Percentiles rank a stretch among this genome's conserved stretches.
Evolutionary conservation across 2,888 invertebrate genomes (phyloP).

Genomic region (Eristalis pertinax): DNA sequence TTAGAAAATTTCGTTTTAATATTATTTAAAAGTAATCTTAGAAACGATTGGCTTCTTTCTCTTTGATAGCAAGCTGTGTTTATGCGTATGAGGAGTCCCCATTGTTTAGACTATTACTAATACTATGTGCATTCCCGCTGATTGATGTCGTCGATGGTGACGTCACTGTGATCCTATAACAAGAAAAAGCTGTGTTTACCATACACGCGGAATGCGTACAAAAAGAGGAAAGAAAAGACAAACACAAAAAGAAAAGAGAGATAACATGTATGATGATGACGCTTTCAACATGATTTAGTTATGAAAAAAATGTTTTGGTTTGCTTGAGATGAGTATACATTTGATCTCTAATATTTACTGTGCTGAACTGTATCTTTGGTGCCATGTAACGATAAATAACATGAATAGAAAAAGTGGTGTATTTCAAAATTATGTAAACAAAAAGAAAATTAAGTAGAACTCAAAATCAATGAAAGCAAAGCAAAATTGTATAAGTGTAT

Average conservation of each 20-base stretch:
- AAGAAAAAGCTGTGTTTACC: constrained; percentile 80
- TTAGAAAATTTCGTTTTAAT: constrained; percentile 1
- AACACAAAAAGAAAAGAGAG: constrained; percentile 62
- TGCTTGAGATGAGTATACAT: neutral
- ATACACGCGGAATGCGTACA: constrained; percentile 75
- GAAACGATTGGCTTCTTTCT: constrained; percentile 23
- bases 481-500: neutral
- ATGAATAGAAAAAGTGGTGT: neutral
- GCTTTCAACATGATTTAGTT: constrained; percentile 39
- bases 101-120: constrained; percentile 75
- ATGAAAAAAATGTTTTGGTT: constrained; percentile 39
- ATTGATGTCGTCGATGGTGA: constrained; percentile 80
- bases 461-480: neutral
- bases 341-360: constrained; percentile 24
- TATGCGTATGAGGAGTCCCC: constrained; percentile 76
- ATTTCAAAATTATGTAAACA: neutral
- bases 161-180: constrained; percentile 81
- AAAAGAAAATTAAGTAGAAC: neutral
- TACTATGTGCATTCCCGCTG: constrained; percentile 74
- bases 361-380: constrained; percentile 37
- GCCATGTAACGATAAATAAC: neutral
- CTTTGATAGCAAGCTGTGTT: constrained; percentile 37
- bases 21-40: constrained; percentile 32
- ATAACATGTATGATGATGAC: constrained; percentile 62
- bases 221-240: constrained; percentile 49